Base-by-base conservation (phyloP, 2,797 vertebrate genomes). In the Molossus alvarezi region DNA sequence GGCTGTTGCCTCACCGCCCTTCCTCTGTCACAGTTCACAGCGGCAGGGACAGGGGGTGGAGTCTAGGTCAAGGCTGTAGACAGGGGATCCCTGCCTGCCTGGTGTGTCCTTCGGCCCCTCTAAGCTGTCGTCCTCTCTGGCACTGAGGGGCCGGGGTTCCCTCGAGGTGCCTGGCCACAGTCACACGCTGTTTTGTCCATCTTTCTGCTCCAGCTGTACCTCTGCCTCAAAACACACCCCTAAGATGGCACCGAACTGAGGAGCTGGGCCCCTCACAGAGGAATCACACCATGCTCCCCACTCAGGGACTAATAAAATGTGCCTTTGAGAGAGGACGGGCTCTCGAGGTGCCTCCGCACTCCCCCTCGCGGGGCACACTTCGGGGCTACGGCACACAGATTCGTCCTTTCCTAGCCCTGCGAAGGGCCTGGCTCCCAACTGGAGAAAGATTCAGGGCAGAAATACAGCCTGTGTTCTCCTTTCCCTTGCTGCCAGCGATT, bases 371-470 rank as follows among this genome's bases (percentile, higher is more conserved):
- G 57, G 77, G 67, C 29, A 21, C 0, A 7, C 95, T 92, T 45
- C 90, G 53, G 95, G 95, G 91, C 94, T 96, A 77, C 88, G 85
- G 82, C 41, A 79, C 11, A 90, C 95, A 71, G 3, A 60, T 88
- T 95, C 89, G 14, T 91, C 75, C 69, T 91, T 84, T 79, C 69
- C 87, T 17, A 83, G 85, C 94, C 88, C 83, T 87, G 96, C 95
- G 84, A 95, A 64, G 60, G 45, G 20, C 83, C 85, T 51, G 18
- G n/a, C 83, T 83, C 65, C 55, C 65, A 8, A 80, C 96, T 90
- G 65, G 57, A 93, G 92, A 95, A 95, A 93, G 94, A 92, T 97
- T 87, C 75, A 29, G 93, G 96, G 94, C 96, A 97, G 90, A 97
- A 97, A 97, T 72, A 91, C 9, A 76, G 79, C 53, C 90, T 93